Evolutionary conservation across 2,113 vertebrate genomes (phyloP).

Genomic region (Lampris megalopsis): DNA sequence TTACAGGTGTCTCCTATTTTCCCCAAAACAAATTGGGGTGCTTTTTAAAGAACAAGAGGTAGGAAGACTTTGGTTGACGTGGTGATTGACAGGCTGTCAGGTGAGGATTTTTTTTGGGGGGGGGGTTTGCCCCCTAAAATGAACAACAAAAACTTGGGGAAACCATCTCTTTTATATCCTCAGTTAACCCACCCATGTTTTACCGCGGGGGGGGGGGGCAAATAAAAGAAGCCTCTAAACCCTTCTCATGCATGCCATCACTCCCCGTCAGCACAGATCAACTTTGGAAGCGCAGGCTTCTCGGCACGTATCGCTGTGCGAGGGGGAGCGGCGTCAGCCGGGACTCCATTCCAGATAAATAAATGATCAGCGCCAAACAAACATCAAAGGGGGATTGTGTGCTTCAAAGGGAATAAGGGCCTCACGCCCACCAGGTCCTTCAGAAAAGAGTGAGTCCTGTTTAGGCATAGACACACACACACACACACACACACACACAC

Average conservation of each 20-base stretch:
- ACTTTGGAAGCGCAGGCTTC: slow-evolving; percentile 39
- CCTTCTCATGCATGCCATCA: slow-evolving; percentile 13
- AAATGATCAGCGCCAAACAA: slow-evolving; percentile 80
- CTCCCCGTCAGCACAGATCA: slow-evolving; percentile 19
- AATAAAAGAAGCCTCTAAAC: background rate
- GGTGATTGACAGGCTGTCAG: too few relatives aligned
- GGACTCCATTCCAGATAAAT: slow-evolving; percentile 73
- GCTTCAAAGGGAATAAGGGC: slow-evolving; percentile 77
- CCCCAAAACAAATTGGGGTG: too few relatives aligned
- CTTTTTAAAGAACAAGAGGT: too few relatives aligned
- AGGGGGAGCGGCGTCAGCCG: slow-evolving; percentile 56
- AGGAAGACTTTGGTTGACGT: too few relatives aligned
- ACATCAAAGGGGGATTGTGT: slow-evolving; percentile 80
- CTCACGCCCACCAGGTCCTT: slow-evolving; percentile 52
- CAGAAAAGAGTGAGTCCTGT: slow-evolving; percentile 54
- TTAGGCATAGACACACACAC: slow-evolving; percentile 16
- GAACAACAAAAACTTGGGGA: too few relatives aligned
- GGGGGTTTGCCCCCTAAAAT: too few relatives aligned
- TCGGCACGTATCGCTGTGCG: slow-evolving; percentile 19
- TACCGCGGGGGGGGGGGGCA: background rate
- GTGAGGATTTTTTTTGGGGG: too few relatives aligned
- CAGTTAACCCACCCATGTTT: background rate
- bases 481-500: slow-evolving; percentile 1
- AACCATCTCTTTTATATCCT: background rate
- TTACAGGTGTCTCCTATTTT: too few relatives aligned